Evolutionary conservation across 2,797 vertebrate genomes (phyloP).

Genomic region (Graptemys geographica): DNA sequence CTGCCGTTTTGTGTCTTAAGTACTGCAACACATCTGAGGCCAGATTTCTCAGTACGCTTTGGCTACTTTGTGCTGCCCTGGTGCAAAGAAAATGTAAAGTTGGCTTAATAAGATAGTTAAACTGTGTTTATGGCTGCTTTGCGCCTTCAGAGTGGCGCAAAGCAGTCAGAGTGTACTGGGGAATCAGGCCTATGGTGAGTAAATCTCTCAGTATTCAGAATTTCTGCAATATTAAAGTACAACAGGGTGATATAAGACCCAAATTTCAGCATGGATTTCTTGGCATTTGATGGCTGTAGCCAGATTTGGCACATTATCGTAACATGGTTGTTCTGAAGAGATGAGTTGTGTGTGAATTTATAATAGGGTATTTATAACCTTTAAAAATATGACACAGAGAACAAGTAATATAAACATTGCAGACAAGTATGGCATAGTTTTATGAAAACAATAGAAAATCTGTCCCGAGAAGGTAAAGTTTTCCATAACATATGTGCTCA

Average conservation of each 20-base stretch:
- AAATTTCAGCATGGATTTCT: background rate
- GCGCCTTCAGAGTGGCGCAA: background rate
- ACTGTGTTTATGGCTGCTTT: background rate
- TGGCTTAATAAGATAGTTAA: background rate
- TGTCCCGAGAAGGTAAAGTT: slow-evolving; percentile 4
- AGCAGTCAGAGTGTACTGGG: slow-evolving; percentile 34
- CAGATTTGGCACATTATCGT: slow-evolving; percentile 16
- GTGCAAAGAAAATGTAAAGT: background rate
- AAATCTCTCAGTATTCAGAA: background rate
- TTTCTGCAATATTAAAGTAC: background rate
- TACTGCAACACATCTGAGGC: slow-evolving; percentile 9
- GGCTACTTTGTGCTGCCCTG: background rate
- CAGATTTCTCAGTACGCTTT: background rate
- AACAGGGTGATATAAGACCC: background rate
- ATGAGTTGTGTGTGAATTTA: slow-evolving; percentile 12
- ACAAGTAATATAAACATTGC: slow-evolving; percentile 22
- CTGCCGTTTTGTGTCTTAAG: background rate
- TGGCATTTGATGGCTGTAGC: background rate
- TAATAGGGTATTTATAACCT: slow-evolving; percentile 50
- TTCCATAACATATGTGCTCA: slow-evolving; percentile 26
- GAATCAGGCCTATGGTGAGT: background rate
- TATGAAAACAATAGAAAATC: slow-evolving; percentile 19
- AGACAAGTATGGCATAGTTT: slow-evolving; percentile 37
- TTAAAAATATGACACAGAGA: slow-evolving; percentile 26
- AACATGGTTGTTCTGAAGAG: background rate